phyloP scores from a whole-genome alignment of 2,113 vertebrate species.

The Chroicocephalus ridibundus region DNA sequence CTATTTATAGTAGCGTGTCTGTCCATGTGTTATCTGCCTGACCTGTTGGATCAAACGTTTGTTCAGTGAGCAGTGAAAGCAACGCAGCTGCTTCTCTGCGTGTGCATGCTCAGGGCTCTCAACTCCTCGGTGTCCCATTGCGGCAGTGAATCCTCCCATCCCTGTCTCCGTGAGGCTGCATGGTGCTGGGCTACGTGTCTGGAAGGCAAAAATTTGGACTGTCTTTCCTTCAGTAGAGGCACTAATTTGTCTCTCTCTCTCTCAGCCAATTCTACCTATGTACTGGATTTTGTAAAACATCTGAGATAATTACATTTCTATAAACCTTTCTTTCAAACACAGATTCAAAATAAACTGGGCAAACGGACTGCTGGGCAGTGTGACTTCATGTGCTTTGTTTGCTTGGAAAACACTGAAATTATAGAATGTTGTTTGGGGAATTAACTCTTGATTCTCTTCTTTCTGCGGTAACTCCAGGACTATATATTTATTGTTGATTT shows the following conservation, averaged over 20 bases:
- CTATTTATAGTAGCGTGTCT: not conserved
- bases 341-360: not conserved
- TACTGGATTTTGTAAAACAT: not conserved
- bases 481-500: not conserved
- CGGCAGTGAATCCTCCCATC: not conserved
- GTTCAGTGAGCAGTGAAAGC: not conserved
- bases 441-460: not conserved
- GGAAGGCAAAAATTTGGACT: not conserved
- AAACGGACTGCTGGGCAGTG: not conserved
- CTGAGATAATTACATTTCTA: not conserved
- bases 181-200: not conserved
- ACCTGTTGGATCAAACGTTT: not conserved
- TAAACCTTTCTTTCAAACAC: not conserved
- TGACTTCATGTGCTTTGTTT: not conserved
- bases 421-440: not conserved
- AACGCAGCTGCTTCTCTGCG: accelerated
- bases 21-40: not conserved
- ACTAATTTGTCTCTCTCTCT: not conserved
- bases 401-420: not conserved
- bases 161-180: accelerated
- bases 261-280: not conserved
- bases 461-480: not conserved
- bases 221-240: not conserved
- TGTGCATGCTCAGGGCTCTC: not conserved
- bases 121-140: accelerated